A percentile compares a stretch with the other conserved stretches of the same genome.
Conservation (phyloP, 1,140 invertebrate species). For the Popillia japonica region DNA sequence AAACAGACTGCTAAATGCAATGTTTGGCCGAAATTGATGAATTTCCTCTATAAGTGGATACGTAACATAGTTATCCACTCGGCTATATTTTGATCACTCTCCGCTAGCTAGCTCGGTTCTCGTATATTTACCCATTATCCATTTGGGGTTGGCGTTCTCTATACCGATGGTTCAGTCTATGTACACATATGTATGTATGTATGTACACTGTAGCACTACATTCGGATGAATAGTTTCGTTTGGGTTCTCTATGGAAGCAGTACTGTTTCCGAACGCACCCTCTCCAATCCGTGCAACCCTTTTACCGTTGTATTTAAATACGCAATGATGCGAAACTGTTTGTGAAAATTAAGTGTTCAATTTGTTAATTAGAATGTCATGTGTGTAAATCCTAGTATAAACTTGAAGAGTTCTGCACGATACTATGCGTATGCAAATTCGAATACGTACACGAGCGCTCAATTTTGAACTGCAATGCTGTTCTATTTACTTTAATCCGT, state of each 20-base stretch:
- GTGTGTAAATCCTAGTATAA: neutral
- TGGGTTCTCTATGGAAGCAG: neutral
- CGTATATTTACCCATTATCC: neutral
- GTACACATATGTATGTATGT: neutral
- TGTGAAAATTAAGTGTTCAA: slow-evolving; percentile 31
- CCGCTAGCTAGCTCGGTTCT: neutral
- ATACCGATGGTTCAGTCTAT: neutral
- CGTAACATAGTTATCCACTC: slow-evolving; percentile 38
- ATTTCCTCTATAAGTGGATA: slow-evolving; percentile 39
- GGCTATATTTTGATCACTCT: slow-evolving; percentile 35
- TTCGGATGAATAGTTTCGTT: neutral
- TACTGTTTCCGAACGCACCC: neutral
- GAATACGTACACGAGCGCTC: too few relatives aligned
- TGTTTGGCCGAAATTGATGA: slow-evolving; percentile 39
- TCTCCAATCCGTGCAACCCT: neutral
- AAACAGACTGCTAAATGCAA: slow-evolving; percentile 38
- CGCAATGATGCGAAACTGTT: slow-evolving; percentile 21
- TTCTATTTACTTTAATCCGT: too few relatives aligned
- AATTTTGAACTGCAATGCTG: too few relatives aligned
- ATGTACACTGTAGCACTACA: neutral
- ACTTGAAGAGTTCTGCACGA: neutral
- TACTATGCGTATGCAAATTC: too few relatives aligned
- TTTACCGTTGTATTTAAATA: slow-evolving; percentile 32
- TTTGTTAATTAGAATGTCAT: slow-evolving; percentile 34
- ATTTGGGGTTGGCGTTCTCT: neutral